These are phyloP conservation scores for Plagodis dolabraria DNA, from an alignment of 2,888 invertebrate genomes.

Conservation along the genomic window DNA sequence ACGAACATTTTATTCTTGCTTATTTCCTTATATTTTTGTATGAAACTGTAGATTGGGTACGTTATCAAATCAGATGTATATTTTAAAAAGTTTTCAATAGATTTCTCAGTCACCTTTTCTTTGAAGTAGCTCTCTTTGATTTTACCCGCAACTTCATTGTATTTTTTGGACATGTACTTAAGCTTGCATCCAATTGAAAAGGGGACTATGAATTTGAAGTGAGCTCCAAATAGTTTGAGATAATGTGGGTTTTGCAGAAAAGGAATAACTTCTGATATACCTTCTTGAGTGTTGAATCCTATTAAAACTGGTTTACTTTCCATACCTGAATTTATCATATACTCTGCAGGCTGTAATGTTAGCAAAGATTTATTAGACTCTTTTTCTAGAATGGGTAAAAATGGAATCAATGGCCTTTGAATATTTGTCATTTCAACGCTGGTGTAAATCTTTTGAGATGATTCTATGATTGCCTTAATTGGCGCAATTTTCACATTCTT, in stretches of 20 bases:
- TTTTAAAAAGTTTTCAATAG: constrained; percentile 60
- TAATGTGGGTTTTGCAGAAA: constrained; percentile 67
- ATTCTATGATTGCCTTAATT: constrained; percentile 56
- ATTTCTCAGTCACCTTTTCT: constrained; percentile 54
- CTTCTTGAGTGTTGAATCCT: constrained; percentile 81
- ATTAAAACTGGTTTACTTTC: constrained; percentile 67
- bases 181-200: constrained; percentile 64
- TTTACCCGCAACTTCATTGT: constrained; percentile 53
- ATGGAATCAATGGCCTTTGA: constrained; percentile 71
- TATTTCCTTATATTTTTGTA: constrained; percentile 52
- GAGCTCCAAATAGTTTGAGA: constrained; percentile 56
- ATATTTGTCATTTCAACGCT: constrained; percentile 60
- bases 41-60: constrained; percentile 74
- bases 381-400: constrained; percentile 63
- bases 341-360: constrained; percentile 45
- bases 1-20: constrained; percentile 56
- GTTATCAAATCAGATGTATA: constrained; percentile 75
- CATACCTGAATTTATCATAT: constrained; percentile 39
- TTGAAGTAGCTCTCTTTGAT: constrained; percentile 69
- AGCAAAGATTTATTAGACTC: constrained; percentile 57
- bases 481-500: constrained; percentile 48
- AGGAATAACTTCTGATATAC: constrained; percentile 73
- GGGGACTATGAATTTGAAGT: constrained; percentile 74
- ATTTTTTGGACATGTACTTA: constrained; percentile 55
- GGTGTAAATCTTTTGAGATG: constrained; percentile 63